These are phyloP conservation scores for Parthenolecanium corni DNA, from an alignment of 2,888 invertebrate genomes.

Conservation along the genomic window DNA sequence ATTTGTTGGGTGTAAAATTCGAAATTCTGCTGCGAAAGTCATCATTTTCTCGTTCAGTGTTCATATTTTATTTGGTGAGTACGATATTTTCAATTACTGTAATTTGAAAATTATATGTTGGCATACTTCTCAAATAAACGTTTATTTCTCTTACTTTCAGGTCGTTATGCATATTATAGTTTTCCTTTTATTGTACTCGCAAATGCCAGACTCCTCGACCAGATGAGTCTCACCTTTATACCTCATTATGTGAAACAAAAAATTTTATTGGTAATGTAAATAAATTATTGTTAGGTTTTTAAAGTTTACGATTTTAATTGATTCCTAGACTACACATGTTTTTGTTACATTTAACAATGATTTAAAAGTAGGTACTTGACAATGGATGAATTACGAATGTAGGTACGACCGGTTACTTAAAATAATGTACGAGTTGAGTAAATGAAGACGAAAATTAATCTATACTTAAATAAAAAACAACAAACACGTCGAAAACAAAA, in stretches of 20 bases:
- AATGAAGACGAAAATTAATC: no score
- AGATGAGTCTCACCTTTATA: conserved; percentile 32
- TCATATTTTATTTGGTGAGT: conserved; percentile 68
- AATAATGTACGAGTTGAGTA: no score
- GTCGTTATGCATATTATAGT: conserved; percentile 76
- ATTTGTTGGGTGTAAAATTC: conserved; percentile 62
- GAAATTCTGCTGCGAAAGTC: conserved; percentile 71
- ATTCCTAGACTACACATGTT: no score
- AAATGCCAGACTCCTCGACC: conserved; percentile 45
- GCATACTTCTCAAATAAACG: neutral
- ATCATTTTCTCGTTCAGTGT: conserved; percentile 67
- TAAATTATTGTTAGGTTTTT: no score
- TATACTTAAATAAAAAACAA: no score
- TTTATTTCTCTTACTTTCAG: conserved; percentile 40
- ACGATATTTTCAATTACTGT: conserved; percentile 37
- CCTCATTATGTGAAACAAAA: conserved; percentile 1
- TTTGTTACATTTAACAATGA: no score
- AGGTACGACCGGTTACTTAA: no score
- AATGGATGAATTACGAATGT: no score
- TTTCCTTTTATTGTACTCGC: conserved; percentile 62
- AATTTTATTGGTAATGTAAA: no score
- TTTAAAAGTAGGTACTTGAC: no score
- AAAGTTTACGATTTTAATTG: no score
- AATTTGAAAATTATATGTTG: neutral
- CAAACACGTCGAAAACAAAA: no score